Conservation (phyloP, 2,888 invertebrate species). For the Diadegma fenestrale region DNA sequence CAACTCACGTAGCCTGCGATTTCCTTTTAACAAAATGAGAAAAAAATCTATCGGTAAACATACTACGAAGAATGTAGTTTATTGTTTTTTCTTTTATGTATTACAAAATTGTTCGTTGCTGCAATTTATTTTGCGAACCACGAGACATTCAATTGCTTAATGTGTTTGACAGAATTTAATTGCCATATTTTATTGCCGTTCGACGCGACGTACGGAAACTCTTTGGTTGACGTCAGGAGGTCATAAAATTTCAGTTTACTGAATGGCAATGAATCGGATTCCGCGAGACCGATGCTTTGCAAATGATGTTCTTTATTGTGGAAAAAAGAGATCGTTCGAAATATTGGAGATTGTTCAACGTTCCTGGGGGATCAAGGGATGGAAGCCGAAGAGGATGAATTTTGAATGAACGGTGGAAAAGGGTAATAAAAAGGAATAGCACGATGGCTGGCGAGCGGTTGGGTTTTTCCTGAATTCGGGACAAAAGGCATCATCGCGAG, state of each 20-base stretch:
- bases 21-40: conserved; percentile 11
- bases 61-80: background rate
- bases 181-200: background rate
- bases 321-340: background rate
- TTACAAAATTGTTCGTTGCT: background rate
- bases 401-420: background rate
- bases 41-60: background rate
- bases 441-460: background rate
- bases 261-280: background rate
- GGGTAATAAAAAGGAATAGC: background rate
- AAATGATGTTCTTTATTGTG: background rate
- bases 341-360: background rate
- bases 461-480: conserved; percentile 34
- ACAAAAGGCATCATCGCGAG: conserved; percentile 31
- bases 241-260: background rate
- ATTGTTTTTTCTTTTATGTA: background rate
- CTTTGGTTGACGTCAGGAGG: background rate
- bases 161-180: background rate
- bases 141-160: background rate
- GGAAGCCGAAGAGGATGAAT: background rate
- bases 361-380: background rate
- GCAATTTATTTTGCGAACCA: background rate
- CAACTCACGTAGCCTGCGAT: background rate
- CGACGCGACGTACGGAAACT: background rate
- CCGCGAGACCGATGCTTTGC: too few species aligned